A percentile compares a stretch with the other conserved stretches of the same genome.
Evolutionary conservation across 2,797 vertebrate species (phyloP).

Genomic region (Limosa lapponica): DNA sequence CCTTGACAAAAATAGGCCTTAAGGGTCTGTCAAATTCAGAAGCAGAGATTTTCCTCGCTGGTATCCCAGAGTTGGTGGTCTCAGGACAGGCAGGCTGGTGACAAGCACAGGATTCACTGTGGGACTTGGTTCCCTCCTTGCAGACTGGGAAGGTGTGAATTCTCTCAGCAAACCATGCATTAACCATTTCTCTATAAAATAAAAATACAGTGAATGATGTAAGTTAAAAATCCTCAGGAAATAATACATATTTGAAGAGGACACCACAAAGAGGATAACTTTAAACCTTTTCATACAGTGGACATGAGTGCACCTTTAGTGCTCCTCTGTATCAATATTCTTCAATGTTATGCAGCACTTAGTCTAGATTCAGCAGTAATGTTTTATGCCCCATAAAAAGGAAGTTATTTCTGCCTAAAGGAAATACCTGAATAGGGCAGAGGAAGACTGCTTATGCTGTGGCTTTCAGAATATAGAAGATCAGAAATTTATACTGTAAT

Average conservation of each 20-base stretch:
- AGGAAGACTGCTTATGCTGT: neutral
- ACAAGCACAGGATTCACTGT: constrained; percentile 72
- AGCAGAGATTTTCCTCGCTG: constrained; percentile 93
- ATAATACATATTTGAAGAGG: neutral
- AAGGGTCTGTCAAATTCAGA: constrained; percentile 96
- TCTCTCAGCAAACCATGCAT: constrained; percentile 96
- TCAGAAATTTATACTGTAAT: neutral
- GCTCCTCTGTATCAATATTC: neutral
- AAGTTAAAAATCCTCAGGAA: neutral
- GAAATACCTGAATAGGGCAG: neutral
- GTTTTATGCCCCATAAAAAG: neutral
- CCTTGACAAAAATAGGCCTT: constrained; percentile 93
- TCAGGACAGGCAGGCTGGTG: constrained; percentile 64
- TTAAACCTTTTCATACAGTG: neutral
- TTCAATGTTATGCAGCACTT: neutral
- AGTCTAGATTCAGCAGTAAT: neutral
- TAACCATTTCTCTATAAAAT: constrained; percentile 94
- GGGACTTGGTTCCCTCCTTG: constrained; percentile 79
- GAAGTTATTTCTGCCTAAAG: neutral
- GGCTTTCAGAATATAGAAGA: neutral
- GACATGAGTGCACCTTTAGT: fast-evolving
- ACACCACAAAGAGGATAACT: neutral
- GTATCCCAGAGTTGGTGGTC: constrained; percentile 82
- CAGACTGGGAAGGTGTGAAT: constrained; percentile 90
- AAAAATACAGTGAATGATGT: neutral